Evolutionary conservation across 2,113 vertebrate species (phyloP).

Genomic region (Hemiscyllium ocellatum): DNA sequence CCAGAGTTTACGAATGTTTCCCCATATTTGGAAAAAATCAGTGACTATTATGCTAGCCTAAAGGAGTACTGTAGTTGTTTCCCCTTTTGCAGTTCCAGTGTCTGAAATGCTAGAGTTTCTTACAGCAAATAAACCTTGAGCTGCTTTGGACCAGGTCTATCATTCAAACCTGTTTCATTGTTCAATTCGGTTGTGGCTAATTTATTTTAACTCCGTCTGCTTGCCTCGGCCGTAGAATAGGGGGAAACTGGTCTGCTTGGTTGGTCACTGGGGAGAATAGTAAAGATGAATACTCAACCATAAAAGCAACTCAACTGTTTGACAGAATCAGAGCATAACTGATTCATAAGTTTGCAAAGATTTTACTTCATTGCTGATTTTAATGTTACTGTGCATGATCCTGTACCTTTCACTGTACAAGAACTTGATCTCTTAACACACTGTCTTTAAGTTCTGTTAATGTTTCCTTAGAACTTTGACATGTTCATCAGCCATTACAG

Average conservation of each 20-base stretch:
- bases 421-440: not conserved
- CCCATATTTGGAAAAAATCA: not conserved
- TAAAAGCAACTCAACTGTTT: not conserved
- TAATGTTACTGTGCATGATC: not conserved
- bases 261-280: not conserved
- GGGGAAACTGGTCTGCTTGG: not conserved
- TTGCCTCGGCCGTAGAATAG: not conserved
- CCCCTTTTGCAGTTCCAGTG: not conserved
- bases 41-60: not conserved
- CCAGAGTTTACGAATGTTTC: not conserved
- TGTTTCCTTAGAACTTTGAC: conserved; percentile 76
- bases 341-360: not conserved
- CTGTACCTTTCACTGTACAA: not conserved
- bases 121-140: not conserved
- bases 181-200: not conserved
- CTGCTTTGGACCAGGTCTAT: not conserved
- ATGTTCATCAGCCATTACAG: conserved; percentile 98
- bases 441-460: not conserved
- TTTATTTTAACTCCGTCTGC: not conserved
- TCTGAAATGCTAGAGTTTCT: not conserved
- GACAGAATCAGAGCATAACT: not conserved
- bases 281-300: not conserved
- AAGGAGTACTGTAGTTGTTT: not conserved
- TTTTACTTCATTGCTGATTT: not conserved
- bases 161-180: not conserved